These are phyloP conservation scores for Odocoileus virginianus DNA, from an alignment of 2,113 vertebrate genomes.

Conservation along the genomic window DNA sequence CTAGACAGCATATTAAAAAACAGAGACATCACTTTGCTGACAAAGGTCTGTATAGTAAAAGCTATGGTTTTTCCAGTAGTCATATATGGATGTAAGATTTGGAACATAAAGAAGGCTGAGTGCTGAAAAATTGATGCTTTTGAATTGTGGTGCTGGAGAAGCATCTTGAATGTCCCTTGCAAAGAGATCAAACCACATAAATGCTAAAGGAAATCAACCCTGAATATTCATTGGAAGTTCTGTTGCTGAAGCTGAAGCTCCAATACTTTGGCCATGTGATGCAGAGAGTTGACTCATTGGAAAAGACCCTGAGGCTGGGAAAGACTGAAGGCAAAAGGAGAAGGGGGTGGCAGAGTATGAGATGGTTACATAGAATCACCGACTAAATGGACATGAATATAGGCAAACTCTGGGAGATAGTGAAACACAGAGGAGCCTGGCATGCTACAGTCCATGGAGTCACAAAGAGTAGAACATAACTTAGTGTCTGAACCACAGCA, in stretches of 20 bases:
- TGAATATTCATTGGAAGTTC: neutral
- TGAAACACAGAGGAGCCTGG: neutral
- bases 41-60: neutral
- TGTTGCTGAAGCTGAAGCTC: neutral
- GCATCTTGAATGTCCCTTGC: neutral
- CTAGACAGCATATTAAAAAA: neutral
- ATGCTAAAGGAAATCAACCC: neutral
- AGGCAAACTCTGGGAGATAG: neutral
- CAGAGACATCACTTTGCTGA: neutral
- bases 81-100: neutral
- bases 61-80: neutral
- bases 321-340: neutral
- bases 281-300: neutral
- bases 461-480: neutral
- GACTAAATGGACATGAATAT: neutral
- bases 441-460: neutral
- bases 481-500: neutral
- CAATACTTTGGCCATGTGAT: neutral
- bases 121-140: neutral
- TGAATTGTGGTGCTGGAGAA: neutral
- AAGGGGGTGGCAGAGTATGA: neutral
- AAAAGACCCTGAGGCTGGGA: neutral
- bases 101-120: neutral
- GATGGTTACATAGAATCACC: neutral
- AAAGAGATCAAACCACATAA: neutral